A percentile compares a stretch with the other conserved stretches of the same genome.
Evolutionary conservation across 2,888 invertebrate genomes (phyloP).

Genomic region (Brenthis hecate): DNA sequence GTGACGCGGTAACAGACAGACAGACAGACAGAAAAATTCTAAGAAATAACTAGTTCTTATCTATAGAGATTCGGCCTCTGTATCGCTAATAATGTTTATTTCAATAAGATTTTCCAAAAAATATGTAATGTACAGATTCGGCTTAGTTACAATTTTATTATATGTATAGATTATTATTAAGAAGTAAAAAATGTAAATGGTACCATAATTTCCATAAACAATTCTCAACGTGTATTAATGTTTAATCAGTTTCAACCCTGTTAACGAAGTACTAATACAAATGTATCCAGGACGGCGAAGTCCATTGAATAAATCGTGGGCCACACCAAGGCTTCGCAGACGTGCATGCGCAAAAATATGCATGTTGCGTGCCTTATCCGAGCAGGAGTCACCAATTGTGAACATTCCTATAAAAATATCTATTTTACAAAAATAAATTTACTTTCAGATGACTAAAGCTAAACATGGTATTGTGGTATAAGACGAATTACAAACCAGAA

Average conservation of each 20-base stretch:
- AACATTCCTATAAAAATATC: background rate
- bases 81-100: too few relatives aligned
- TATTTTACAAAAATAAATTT: background rate
- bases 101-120: too few relatives aligned
- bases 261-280: conserved; percentile 54
- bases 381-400: conserved; percentile 28
- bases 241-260: conserved; percentile 33
- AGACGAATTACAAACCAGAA: conserved; percentile 17
- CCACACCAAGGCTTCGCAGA: conserved; percentile 44
- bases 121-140: too few relatives aligned
- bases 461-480: too few relatives aligned
- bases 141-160: too few relatives aligned
- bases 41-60: too few relatives aligned
- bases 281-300: conserved; percentile 60
- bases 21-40: too few relatives aligned
- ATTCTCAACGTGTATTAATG: background rate
- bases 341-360: conserved; percentile 42
- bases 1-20: too few relatives aligned
- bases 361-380: conserved; percentile 43
- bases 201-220: background rate
- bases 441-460: conserved; percentile 1
- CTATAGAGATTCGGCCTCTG: too few relatives aligned
- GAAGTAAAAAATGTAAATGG: too few relatives aligned
- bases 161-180: too few relatives aligned
- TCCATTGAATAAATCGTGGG: conserved; percentile 70